Base-by-base conservation (phyloP, 30 jellyfish, hydroid and myxozoan species). In the Mastigias papua region DNA sequence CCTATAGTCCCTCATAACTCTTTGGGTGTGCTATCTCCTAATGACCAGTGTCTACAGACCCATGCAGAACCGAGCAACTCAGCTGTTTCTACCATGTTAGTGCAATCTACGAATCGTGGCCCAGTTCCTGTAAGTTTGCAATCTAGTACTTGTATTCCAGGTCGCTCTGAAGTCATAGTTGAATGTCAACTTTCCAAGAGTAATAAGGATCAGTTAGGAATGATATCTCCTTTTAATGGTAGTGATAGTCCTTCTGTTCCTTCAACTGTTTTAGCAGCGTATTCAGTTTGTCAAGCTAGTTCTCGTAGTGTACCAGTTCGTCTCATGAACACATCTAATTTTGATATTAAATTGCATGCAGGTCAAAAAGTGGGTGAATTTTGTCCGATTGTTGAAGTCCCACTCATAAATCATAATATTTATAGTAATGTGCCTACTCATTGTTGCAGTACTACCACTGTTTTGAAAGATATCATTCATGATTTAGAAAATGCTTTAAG, bases 41-140 rank as follows among this genome's bases (percentile, higher is more conserved):
- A 26, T 63, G 74, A 5, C 42, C 74, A 35, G 4, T 63, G 74
- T 63, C 74, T 63, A 5, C 26, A n/a, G 23, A n/a, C 17, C 74
- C 17, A 63, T n/a, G 74, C 42, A 63, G 23, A 13, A n/a, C 21
- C 74, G 23, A 13, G 3, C 5, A 26, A 25, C 26, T 63, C 23
- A 63, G 37, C 74, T 27, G 74, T 42, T 26, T n/a, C 42, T 63
- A 63, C 74, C 42, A 17, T 67, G 7, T 50, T 64, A 31, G 91
- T 46, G n/a, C 91, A 81, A 26, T 81, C 84, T 27, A 48, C 48
- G 13, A 23, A 63, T 51, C 54, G 69, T 46, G 82, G 81, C 34
- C 90, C 80, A 27, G 92, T 46, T 70, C 83, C 83, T 26, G 86
- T 82, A 21, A 21, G 73, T 35, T 66, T 82, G 46, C 46, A 34